Conservation (phyloP, 1,140 invertebrate genomes). For the Trissolcus basalis region DNA sequence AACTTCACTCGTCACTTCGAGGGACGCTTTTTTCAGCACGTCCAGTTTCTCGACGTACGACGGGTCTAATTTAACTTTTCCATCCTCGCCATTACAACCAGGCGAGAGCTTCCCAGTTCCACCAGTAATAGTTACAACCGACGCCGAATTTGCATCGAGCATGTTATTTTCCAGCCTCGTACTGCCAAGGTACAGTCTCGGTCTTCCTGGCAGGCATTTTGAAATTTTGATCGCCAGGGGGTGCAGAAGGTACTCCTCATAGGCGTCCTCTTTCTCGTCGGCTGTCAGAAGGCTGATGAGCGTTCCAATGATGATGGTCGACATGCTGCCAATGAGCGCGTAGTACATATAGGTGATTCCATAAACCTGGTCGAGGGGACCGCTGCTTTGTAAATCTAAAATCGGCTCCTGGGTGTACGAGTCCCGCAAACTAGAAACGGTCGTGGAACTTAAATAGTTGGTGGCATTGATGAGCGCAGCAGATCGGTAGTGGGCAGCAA, state of each 20-base stretch:
- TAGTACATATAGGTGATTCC: conserved; percentile 87
- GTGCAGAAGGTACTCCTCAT: conserved; percentile 82
- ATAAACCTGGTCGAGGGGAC: conserved; percentile 78
- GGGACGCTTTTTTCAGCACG: conserved; percentile 68
- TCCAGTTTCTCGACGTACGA: conserved; percentile 69
- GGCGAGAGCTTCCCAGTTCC: conserved; percentile 57
- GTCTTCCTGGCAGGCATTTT: conserved; percentile 76
- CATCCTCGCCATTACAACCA: conserved; percentile 47
- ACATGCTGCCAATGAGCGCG: conserved; percentile 81
- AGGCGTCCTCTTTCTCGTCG: conserved; percentile 79
- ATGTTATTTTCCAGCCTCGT: conserved; percentile 60
- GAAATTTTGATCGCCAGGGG: conserved; percentile 80
- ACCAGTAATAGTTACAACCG: conserved; percentile 59
- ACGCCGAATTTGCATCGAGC: conserved; percentile 47
- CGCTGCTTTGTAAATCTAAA: conserved; percentile 8
- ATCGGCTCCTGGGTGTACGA: conserved; percentile 19
- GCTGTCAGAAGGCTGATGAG: conserved; percentile 81
- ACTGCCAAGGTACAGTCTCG: conserved; percentile 66
- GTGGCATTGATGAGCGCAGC: background rate
- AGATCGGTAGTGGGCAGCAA: conserved; percentile 74
- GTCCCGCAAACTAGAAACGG: conserved; percentile 13
- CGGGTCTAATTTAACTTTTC: conserved; percentile 62
- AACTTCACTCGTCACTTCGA: conserved; percentile 73
- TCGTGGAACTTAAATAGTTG: background rate
- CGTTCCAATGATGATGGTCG: conserved; percentile 81